Base-by-base conservation (phyloP, 1,140 invertebrate genomes). In the Lucilia sericata region DNA sequence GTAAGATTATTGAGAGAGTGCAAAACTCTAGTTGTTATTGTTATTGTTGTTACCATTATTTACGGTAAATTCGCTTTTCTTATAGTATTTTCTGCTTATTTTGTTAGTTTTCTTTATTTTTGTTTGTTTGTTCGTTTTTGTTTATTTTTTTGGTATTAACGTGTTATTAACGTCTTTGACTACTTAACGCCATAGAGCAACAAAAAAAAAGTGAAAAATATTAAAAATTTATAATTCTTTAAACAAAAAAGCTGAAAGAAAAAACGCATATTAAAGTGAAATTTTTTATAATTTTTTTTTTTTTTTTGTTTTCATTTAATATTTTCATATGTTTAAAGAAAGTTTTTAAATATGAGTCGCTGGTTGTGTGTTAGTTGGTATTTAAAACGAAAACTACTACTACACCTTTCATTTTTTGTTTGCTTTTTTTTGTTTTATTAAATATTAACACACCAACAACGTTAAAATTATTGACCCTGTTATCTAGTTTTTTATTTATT, bases 391-490 rank as follows among this genome's bases (percentile, higher is more conserved):
- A n/a, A 60, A n/a, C 14, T 17, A 17, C 14, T 17, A 17, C 55
- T 17, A 12, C 55, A 60, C 55, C 14, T 60, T 60, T 60, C 55
- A 60, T 60, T 60, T 17, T 60, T 17, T 17, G 5, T n/a, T 30
- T 2, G 25, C 25, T 30, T 30, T 30, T 30, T 30, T 30, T 3
- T n/a, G 14, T 60, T 60, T n/a, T 60, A n/a, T 17, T 7, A 3
- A n/a, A 7, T 60, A 60, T 60, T n/a, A 60, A 60, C 55, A n/a
- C 55, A 3, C 55, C 13, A 7, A 60, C 17, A 60, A 60, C 75
- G 34, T 7, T 19, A n/a, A 10, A 42, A 78, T 42, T 19, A 78
- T 78, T 78, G 75, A 78, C 75, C 75, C 75, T 78, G 34, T 78
- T 78, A 78, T 47, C 36, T 47, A 78, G 4, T 47, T 78, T 78